phyloP scores from a whole-genome alignment of 2,888 invertebrate genomes.

The Trachelus troglodyta region DNA sequence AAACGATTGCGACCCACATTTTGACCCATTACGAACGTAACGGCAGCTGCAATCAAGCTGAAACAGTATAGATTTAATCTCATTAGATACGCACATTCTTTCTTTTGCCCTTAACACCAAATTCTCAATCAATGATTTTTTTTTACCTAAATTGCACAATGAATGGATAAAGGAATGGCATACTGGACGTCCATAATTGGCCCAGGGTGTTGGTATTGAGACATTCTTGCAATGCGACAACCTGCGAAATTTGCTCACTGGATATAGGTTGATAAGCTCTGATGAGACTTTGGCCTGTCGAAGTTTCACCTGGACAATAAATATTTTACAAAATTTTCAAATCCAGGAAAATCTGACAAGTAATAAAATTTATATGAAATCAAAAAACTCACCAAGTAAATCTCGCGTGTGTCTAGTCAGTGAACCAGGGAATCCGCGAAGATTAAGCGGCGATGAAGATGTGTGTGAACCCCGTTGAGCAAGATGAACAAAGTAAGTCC shows the following conservation, averaged over 20 bases:
- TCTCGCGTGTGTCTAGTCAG: conserved; percentile 58
- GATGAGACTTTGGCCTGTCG: conserved; percentile 11
- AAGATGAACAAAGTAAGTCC: conserved; percentile 67
- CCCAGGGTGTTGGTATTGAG: conserved; percentile 69
- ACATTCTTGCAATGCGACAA: conserved; percentile 68
- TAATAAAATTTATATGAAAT: background rate
- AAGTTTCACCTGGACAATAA: conserved; percentile 23
- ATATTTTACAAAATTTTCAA: background rate
- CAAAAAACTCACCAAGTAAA: conserved; percentile 45
- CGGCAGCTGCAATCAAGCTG: conserved; percentile 70
- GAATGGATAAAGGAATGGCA: conserved; percentile 70
- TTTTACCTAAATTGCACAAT: conserved; percentile 69
- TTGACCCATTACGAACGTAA: conserved; percentile 70
- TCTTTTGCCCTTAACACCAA: background rate
- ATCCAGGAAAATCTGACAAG: background rate
- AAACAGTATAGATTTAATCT: conserved; percentile 20
- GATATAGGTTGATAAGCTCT: conserved; percentile 64
- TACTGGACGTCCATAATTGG: conserved; percentile 69
- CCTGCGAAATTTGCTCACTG: conserved; percentile 66
- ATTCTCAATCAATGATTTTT: background rate
- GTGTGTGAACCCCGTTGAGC: conserved; percentile 58
- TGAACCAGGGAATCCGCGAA: conserved; percentile 65
- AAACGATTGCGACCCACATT: conserved; percentile 66
- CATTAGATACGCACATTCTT: background rate
- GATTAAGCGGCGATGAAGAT: conserved; percentile 62